These are phyloP conservation scores for Zapornia atra DNA, from an alignment of 2,113 vertebrate genomes.

Conservation along the genomic window DNA sequence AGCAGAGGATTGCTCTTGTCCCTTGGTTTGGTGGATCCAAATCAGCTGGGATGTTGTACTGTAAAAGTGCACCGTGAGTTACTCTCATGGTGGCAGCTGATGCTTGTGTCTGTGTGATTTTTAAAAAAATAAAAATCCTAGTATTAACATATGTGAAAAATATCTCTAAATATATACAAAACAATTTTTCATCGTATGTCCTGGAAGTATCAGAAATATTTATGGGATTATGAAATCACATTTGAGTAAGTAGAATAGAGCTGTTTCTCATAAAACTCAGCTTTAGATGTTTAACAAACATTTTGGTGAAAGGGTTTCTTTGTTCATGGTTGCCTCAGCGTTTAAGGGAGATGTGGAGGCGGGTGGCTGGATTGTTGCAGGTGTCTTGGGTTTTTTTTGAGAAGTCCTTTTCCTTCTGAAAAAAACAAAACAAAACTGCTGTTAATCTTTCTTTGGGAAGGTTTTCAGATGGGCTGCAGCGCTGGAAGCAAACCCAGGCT, in stretches of 20 bases:
- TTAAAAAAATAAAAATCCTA: neutral
- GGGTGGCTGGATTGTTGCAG: neutral
- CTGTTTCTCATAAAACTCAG: neutral
- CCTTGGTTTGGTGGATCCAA: neutral
- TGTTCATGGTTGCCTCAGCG: neutral
- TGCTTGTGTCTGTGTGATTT: neutral
- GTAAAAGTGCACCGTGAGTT: rapidly evolving
- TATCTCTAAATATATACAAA: neutral
- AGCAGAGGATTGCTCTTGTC: neutral
- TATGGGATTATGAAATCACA: neutral
- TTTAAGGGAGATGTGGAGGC: constrained; percentile 39
- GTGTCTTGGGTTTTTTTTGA: constrained; percentile 19
- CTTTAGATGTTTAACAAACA: constrained; percentile 3
- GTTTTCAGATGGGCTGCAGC: neutral
- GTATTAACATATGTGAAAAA: neutral
- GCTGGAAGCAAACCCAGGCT: neutral
- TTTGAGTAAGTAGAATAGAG: neutral
- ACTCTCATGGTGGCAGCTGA: neutral
- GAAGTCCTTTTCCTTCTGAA: neutral
- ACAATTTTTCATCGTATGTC: neutral
- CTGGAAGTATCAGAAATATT: constrained; percentile 10
- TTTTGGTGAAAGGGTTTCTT: constrained; percentile 34
- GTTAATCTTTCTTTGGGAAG: neutral
- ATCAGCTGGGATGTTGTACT: neutral
- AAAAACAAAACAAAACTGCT: neutral